Conservation (phyloP, 2,113 vertebrate genomes). For the Condylura cristata region DNA sequence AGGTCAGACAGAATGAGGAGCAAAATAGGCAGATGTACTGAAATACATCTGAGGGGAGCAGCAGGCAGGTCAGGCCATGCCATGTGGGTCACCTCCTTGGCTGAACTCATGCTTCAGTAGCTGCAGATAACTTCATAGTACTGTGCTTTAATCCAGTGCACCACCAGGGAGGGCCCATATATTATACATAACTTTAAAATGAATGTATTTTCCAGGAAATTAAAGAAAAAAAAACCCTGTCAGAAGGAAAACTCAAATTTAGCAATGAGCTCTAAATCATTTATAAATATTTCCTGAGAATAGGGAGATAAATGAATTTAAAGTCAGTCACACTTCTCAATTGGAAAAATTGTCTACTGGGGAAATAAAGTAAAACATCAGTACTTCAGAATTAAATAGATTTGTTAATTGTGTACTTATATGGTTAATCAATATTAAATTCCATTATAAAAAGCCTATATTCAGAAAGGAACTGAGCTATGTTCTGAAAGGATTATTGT, state of each 20-base stretch:
- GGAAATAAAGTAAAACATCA: background rate
- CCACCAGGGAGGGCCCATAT: too few species aligned
- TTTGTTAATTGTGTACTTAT: background rate
- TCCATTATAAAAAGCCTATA: background rate
- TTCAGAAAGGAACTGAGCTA: background rate
- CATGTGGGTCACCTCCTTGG: too few species aligned
- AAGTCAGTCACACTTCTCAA: conserved; percentile 2
- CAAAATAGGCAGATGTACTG: too few species aligned
- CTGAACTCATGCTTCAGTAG: too few species aligned
- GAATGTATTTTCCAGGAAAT: background rate
- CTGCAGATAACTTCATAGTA: too few species aligned
- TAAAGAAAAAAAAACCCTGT: background rate
- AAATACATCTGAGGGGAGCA: too few species aligned
- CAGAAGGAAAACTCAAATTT: background rate
- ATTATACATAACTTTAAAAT: background rate
- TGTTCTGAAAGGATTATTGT: background rate
- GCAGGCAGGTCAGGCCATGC: too few species aligned
- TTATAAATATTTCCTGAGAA: background rate
- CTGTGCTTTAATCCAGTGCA: too few species aligned
- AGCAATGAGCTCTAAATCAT: background rate
- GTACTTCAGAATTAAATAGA: conserved; percentile 3
- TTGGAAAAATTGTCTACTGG: background rate
- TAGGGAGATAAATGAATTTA: background rate
- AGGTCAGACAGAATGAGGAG: too few species aligned
- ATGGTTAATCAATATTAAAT: background rate